A percentile compares a stretch with the other conserved stretches of the same genome.
phyloP scores from a whole-genome alignment of 2,797 vertebrate genomes.

The Varecia variegata region DNA sequence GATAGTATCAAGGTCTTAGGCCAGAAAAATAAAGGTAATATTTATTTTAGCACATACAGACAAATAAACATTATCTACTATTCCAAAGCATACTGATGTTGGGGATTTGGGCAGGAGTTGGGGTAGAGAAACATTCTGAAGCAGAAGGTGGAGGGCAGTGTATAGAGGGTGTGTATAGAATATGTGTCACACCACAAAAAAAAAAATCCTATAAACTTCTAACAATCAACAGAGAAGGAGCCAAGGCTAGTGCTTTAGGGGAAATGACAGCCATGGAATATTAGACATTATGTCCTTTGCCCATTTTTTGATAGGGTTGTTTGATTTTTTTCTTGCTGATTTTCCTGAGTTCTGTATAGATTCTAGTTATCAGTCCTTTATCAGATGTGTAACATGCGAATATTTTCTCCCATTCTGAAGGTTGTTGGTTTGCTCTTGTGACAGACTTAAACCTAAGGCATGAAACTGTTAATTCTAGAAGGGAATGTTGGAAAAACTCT shows the following conservation, averaged over 20 bases:
- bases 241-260: background rate
- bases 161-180: background rate
- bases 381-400: no score
- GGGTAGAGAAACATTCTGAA: background rate
- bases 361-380: no score
- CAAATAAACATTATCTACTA: background rate
- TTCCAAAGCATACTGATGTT: background rate
- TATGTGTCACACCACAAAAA: background rate
- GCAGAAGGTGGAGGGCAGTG: background rate
- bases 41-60: background rate
- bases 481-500: no score
- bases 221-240: background rate
- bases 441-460: no score
- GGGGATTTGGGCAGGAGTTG: background rate
- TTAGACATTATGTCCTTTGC: background rate
- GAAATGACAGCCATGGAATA: background rate
- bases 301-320: no score
- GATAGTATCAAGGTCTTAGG: background rate
- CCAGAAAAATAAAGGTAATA: background rate
- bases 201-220: background rate
- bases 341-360: no score
- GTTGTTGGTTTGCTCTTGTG: no score
- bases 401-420: no score
- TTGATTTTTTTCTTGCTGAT: no score
- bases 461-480: no score